Evolutionary conservation across 53 echinoderm and acorn worm genomes (phyloP).

Genomic region (Mesocentrotus franciscanus): DNA sequence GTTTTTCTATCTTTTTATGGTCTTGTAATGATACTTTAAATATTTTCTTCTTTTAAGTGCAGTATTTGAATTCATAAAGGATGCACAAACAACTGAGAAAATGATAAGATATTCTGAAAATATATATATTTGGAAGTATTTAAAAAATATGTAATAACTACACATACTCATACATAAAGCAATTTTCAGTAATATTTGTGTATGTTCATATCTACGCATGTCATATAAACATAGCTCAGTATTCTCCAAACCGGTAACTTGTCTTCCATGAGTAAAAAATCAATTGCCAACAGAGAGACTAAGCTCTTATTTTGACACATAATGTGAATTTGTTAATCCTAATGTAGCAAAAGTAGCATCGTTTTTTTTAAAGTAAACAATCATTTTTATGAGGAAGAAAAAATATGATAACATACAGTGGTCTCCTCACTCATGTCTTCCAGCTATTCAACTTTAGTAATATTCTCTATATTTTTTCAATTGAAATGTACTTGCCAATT

Average conservation of each 20-base stretch:
- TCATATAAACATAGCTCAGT: neutral
- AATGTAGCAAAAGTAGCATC: too few species aligned
- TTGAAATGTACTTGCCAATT: too few species aligned
- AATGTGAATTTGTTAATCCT: too few species aligned
- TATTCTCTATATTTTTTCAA: too few species aligned
- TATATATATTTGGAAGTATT: neutral
- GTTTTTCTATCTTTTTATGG: neutral
- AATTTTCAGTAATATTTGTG: neutral
- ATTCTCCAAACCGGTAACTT: neutral
- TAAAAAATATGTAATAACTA: neutral
- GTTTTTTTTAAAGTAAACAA: too few species aligned
- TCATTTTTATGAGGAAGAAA: too few species aligned
- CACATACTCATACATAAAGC: neutral
- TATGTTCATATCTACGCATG: neutral
- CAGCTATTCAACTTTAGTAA: too few species aligned
- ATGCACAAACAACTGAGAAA: neutral
- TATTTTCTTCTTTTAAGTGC: too few species aligned
- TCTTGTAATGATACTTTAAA: neutral
- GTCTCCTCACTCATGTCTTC: too few species aligned
- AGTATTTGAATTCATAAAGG: neutral
- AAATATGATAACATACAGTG: too few species aligned
- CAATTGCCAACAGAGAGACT: too few species aligned
- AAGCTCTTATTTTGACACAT: too few species aligned
- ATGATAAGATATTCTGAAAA: neutral
- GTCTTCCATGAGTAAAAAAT: neutral